These are phyloP conservation scores for Eueides isabella DNA, from an alignment of 1,140 invertebrate species.

Conservation along the genomic window DNA sequence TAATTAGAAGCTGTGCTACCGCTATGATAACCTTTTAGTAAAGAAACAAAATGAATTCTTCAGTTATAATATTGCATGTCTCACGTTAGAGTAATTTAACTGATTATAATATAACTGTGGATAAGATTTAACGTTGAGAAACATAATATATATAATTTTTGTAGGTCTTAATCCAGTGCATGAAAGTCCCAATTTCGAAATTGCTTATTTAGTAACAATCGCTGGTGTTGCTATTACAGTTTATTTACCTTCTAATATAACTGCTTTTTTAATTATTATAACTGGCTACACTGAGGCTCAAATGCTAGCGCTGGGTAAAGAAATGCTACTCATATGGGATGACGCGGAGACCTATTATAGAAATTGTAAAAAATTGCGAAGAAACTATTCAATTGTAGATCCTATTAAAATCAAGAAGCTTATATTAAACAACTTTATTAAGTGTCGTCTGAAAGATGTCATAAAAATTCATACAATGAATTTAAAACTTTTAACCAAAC, in stretches of 20 bases:
- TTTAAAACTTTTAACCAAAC: slow-evolving; percentile 39
- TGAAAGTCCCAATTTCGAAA: slow-evolving; percentile 47
- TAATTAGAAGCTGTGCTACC: no score
- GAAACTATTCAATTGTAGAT: background rate
- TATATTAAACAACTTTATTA: slow-evolving; percentile 34
- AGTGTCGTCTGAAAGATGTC: slow-evolving; percentile 40
- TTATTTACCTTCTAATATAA: slow-evolving; percentile 40
- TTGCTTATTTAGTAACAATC: slow-evolving; percentile 27
- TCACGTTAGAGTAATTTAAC: no score
- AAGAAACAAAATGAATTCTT: no score
- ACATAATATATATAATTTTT: background rate
- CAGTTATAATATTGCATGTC: no score
- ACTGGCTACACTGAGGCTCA: slow-evolving; percentile 56
- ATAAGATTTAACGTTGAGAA: no score
- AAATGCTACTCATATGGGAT: slow-evolving; percentile 52
- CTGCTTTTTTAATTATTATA: slow-evolving; percentile 44
- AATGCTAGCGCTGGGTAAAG: slow-evolving; percentile 47
- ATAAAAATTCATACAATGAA: slow-evolving; percentile 47
- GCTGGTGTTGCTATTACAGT: slow-evolving; percentile 29
- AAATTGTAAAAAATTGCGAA: slow-evolving; percentile 8
- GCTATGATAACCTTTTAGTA: no score
- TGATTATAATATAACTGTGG: no score
- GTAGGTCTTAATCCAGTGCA: slow-evolving; percentile 40
- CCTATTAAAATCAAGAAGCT: slow-evolving; percentile 37
- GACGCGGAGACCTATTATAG: slow-evolving; percentile 37